Conservation (phyloP, 2,888 invertebrate genomes). For the Tuta absoluta region DNA sequence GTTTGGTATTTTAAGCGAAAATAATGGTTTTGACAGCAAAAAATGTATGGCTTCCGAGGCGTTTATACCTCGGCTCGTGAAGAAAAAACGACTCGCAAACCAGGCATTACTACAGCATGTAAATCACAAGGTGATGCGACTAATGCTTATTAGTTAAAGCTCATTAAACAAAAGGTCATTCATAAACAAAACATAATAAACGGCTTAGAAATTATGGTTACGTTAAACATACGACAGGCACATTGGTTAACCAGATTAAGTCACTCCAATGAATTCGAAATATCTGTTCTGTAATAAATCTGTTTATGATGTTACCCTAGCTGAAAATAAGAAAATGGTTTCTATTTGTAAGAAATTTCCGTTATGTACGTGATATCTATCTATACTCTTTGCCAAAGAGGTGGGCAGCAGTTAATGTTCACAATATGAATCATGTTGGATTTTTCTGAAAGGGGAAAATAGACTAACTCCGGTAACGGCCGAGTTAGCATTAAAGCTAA, state of each 20-base stretch:
- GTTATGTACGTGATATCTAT: too few relatives aligned
- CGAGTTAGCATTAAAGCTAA: neutral
- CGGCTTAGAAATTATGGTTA: neutral
- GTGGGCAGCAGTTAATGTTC: neutral
- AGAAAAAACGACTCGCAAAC: constrained; percentile 4
- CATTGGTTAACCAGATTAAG: too few relatives aligned
- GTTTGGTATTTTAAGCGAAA: neutral
- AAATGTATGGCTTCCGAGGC: constrained; percentile 14
- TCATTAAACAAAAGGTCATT: constrained; percentile 1
- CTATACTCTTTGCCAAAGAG: neutral
- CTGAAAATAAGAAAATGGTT: too few relatives aligned
- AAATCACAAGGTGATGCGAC: neutral
- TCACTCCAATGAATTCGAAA: too few relatives aligned
- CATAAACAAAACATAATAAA: neutral
- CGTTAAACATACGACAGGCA: too few relatives aligned
- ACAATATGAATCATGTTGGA: constrained; percentile 6
- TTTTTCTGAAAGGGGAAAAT: neutral
- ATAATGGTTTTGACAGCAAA: neutral
- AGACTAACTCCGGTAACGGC: constrained; percentile 11
- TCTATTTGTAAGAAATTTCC: too few relatives aligned
- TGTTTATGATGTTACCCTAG: too few relatives aligned
- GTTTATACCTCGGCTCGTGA: neutral
- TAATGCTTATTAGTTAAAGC: neutral
- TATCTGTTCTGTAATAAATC: too few relatives aligned
- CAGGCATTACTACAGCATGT: constrained; percentile 3